phyloP scores from a whole-genome alignment of 2,888 invertebrate genomes.

The Miltochrista miniata region DNA sequence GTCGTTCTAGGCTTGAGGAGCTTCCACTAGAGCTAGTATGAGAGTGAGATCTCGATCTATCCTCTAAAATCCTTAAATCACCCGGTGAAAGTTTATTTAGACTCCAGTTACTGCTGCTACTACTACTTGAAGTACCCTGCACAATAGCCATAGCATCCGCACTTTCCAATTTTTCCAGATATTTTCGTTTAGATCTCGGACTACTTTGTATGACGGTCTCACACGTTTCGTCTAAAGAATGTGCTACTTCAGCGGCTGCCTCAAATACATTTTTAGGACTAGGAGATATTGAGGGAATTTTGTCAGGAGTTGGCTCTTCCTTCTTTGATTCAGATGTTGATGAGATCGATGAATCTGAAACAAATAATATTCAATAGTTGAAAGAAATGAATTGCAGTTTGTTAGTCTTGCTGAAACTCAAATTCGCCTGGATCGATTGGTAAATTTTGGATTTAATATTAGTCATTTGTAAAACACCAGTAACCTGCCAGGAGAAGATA shows the following conservation, averaged over 20 bases:
- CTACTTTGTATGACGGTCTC: conserved; percentile 87
- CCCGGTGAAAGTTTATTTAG: conserved; percentile 79
- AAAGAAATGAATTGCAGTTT: too few relatives aligned
- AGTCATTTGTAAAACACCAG: too few relatives aligned
- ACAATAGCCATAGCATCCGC: conserved; percentile 73
- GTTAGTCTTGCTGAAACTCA: too few relatives aligned
- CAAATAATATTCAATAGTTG: too few relatives aligned
- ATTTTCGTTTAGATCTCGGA: conserved; percentile 79
- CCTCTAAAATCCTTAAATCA: conserved; percentile 76
- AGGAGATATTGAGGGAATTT: conserved; percentile 52
- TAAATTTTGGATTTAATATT: too few relatives aligned
- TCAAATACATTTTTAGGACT: conserved; percentile 82
- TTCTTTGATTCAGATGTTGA: conserved; percentile 47
- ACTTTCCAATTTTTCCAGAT: conserved; percentile 78
- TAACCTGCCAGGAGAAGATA: too few relatives aligned
- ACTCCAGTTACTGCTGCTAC: conserved; percentile 82
- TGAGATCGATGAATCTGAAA: conserved; percentile 59
- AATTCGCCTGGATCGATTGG: too few relatives aligned
- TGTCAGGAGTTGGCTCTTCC: conserved; percentile 50
- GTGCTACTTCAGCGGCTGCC: conserved; percentile 87
- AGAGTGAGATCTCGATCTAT: conserved; percentile 74
- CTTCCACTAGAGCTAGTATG: conserved; percentile 81
- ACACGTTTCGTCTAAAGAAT: conserved; percentile 87
- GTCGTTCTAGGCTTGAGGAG: conserved; percentile 76
- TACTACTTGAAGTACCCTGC: conserved; percentile 78